Base-by-base conservation (phyloP, 2,113 vertebrate genomes). In the Monarcha castaneiventris region DNA sequence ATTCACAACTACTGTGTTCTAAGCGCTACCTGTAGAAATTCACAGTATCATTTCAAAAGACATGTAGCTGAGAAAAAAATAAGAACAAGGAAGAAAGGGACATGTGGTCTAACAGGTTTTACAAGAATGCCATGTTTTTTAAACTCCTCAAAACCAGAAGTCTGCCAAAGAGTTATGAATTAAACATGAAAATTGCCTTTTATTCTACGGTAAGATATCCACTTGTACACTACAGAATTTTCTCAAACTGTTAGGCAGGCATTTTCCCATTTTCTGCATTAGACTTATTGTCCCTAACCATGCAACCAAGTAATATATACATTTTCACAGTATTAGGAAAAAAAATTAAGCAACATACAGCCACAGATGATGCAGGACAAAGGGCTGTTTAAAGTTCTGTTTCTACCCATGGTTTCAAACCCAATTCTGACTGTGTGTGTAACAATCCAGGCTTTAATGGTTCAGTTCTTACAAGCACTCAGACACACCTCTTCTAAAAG, bases 191-290 rank as follows among this genome's bases (percentile, higher is more conserved):
- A 90, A 71, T 19, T 74, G 63, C 72, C 64, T 81, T 71, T 93
- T 75, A 54, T 67, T 68, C 89, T 85, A 89, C 44, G 87, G 18
- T 43, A 84, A 83, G 43, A 75, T 56, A 89, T 25, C 58, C 18
- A 44, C n/a, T 84, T 73, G 44, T 56, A 84, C 25, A 20, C 26
- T 39, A 87, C 32, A 75, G 32, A 90, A 90, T 96, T 95, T 82
- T 95, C 85, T 94, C 96, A 94, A 97, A 95, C 92, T 94, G 88
- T 95, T 90, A 96, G 44, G 93, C 96, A 96, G 93, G 92, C 96
- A 96, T 96, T 96, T 97, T 95, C 61, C 88, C 61, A 88, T 84
- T 86, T 86, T 92, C 51, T 76, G 74, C 66, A 54, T 94, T 54
- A 72, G 30, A 86, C 32, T 49, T 15, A 1, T 39, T 67, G 64